These are phyloP conservation scores for Acanthopagrus latus DNA, from an alignment of 2,797 vertebrate genomes.

Conservation along the genomic window DNA sequence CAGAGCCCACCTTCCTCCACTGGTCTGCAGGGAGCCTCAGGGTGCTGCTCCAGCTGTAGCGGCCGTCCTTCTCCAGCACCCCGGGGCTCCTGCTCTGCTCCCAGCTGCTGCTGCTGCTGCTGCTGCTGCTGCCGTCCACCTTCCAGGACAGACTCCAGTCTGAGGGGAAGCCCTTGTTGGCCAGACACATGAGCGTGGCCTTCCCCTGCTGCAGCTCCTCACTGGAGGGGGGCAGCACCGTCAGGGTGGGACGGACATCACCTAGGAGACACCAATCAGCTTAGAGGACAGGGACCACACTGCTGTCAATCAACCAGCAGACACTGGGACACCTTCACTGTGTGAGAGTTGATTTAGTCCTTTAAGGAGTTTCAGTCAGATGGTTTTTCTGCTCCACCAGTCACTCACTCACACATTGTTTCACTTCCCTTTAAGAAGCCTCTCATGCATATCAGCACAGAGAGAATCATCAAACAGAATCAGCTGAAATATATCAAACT, in stretches of 20 bases:
- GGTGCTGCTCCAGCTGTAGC: conserved; percentile 36
- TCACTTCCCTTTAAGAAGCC: conserved; percentile 47
- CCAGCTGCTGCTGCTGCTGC: background rate
- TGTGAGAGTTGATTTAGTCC: conserved; percentile 1
- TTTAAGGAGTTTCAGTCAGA: conserved; percentile 27
- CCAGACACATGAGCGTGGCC: conserved; percentile 67
- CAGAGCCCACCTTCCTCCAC: conserved; percentile 39
- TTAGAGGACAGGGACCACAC: background rate
- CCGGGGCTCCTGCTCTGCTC: conserved; percentile 35
- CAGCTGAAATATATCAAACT: conserved; percentile 1
- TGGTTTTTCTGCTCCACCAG: conserved; percentile 42
- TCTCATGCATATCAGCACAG: conserved; percentile 35
- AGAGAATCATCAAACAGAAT: background rate
- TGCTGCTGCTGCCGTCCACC: conserved; percentile 48
- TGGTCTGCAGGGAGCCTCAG: conserved; percentile 49
- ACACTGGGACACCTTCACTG: conserved; percentile 7
- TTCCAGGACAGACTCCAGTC: conserved; percentile 67
- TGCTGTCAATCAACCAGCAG: conserved; percentile 34
- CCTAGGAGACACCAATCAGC: too few relatives aligned
- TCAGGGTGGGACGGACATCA: conserved; percentile 16
- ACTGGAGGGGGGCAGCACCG: conserved; percentile 56
- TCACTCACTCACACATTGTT: conserved; percentile 38
- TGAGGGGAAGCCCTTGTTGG: conserved; percentile 70
- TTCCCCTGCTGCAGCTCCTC: conserved; percentile 41
- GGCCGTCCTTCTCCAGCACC: conserved; percentile 45